A percentile compares a stretch with the other conserved stretches of the same genome.
These are phyloP conservation scores for Pandemis heparana DNA, from an alignment of 2,888 invertebrate species.

Conservation along the genomic window DNA sequence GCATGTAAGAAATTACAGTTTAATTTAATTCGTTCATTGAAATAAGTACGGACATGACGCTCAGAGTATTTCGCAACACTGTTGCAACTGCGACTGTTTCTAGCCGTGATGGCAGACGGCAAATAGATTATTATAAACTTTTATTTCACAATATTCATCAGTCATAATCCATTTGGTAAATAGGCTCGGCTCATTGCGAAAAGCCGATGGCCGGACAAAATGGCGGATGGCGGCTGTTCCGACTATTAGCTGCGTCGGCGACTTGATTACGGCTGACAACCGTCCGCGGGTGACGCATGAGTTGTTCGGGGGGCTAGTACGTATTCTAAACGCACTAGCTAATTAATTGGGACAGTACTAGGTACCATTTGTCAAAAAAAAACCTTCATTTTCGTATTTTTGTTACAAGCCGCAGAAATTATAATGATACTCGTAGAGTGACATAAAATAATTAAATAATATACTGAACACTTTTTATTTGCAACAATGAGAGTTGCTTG, in stretches of 20 bases:
- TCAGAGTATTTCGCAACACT: neutral
- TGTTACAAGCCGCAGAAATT: no score
- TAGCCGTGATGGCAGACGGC: slow-evolving; percentile 5
- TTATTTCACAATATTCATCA: slow-evolving; percentile 34
- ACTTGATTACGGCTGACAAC: slow-evolving; percentile 36
- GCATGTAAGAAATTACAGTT: no score
- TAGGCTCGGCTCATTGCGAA: slow-evolving; percentile 38
- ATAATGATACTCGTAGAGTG: no score
- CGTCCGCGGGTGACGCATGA: slow-evolving; percentile 27
- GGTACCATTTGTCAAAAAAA: no score
- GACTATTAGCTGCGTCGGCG: slow-evolving; percentile 37
- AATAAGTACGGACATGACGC: no score
- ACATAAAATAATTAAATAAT: no score
- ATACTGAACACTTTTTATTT: no score
- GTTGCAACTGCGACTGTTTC: neutral
- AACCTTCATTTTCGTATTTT: no score
- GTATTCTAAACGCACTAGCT: neutral
- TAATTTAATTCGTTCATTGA: no score
- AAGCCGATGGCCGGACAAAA: slow-evolving; percentile 30
- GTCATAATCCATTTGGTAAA: slow-evolving; percentile 39
- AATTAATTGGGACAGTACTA: neutral
- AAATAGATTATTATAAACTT: slow-evolving; percentile 16
- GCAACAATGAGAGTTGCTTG: no score
- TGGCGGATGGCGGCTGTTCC: slow-evolving; percentile 26
- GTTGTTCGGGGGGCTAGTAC: slow-evolving; percentile 1